Base-by-base conservation (phyloP, 2,113 vertebrate genomes). In the Saguinus midas region DNA sequence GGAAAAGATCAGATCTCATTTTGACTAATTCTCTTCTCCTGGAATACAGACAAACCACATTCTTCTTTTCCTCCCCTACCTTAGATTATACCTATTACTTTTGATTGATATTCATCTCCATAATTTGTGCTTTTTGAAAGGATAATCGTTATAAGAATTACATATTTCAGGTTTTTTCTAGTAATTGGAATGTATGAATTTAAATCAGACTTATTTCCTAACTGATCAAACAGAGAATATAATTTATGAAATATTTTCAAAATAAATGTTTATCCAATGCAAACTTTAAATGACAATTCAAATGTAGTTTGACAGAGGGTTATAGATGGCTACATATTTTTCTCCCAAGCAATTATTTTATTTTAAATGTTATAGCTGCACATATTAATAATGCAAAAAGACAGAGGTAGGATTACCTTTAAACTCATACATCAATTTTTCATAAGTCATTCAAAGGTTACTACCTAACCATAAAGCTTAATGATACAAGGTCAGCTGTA, bases 151-250 rank as follows among this genome's bases (percentile, higher is more conserved):
- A 88, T 21, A 90, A 96, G 80, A 92, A 96, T 97, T 72, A 92
- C 68, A 95, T 76, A 97, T 91, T 87, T 85, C 40, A 78, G 12
- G 85, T 96, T 95, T 88, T 91, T 68, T 70, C 48, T 76, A 97
- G 79, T 95, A 96, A 95, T 90, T 96, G 61, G 43, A 97, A 96
- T 50, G 96, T 70, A 81, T 61, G 50, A 92, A 96, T 89, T 96
- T 96, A 96, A 97, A 95, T 96, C 78, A 94, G 37, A 81, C 95
- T 79, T 97, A 91, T 94, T 98, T 98, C 52, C 20, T 97, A 97
- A 72, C 58, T 78, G 84, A 97, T 93, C 43, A 94, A 97, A 97
- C 48, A 35, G 72, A 16, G 82, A 80, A 27, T 20, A n/a, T 88
- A 80, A 93, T 91, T 95, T 84, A 90, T 25, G 90, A 94, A 95